Conservation (phyloP, 2,888 invertebrate genomes). For the Ochlodes sylvanus region DNA sequence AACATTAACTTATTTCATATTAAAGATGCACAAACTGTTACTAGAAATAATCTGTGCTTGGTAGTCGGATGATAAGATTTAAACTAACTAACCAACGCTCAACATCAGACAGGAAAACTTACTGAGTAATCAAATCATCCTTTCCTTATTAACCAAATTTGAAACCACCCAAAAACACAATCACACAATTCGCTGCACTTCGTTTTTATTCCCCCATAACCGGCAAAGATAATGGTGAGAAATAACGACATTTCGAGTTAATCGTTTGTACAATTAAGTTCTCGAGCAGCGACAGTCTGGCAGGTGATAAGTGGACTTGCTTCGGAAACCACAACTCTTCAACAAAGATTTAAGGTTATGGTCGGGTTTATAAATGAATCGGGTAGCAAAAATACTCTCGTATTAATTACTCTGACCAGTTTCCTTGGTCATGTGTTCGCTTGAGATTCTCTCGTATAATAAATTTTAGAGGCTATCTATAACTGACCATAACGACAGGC, state of each 20-base stretch:
- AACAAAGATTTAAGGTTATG: constrained; percentile 33
- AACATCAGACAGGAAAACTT: too few species aligned
- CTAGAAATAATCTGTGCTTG: too few species aligned
- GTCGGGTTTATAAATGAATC: constrained; percentile 30
- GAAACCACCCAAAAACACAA: neutral
- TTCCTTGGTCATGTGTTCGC: neutral
- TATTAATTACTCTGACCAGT: constrained; percentile 27
- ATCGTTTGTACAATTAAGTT: constrained; percentile 29
- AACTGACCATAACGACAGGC: neutral
- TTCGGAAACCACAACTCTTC: constrained; percentile 9
- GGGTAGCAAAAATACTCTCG: constrained; percentile 31
- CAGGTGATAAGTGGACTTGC: constrained; percentile 26
- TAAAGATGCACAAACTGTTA: too few species aligned
- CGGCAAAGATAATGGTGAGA: constrained; percentile 34
- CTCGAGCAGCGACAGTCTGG: constrained; percentile 9
- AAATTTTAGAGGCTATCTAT: neutral
- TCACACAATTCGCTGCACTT: neutral
- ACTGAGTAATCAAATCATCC: too few species aligned
- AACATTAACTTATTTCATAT: too few species aligned
- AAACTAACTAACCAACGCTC: too few species aligned
- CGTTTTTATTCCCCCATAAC: neutral
- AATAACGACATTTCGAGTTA: constrained; percentile 27
- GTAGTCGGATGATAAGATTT: too few species aligned
- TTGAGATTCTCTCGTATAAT: constrained; percentile 1
- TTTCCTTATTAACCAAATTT: neutral